Evolutionary conservation across 2,113 vertebrate genomes (phyloP).

Genomic region (Mugil cephalus): DNA sequence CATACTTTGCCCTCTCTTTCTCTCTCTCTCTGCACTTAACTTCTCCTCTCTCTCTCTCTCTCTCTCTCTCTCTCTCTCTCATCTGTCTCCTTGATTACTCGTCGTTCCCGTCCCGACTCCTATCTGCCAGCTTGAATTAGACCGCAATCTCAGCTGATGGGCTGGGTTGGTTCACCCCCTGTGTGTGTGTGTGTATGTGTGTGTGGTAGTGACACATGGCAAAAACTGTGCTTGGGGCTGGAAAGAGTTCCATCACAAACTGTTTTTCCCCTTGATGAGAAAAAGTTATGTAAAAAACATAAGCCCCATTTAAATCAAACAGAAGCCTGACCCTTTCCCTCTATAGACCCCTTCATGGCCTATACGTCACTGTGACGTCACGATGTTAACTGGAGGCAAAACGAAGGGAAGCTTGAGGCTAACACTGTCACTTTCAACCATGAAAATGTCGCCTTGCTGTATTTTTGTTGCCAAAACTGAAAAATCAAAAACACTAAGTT

Average conservation of each 20-base stretch:
- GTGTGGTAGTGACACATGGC: slow-evolving; percentile 21
- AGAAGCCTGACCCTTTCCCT: neutral
- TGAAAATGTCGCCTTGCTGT: too few relatives aligned
- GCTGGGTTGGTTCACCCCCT: slow-evolving; percentile 33
- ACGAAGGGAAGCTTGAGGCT: too few relatives aligned
- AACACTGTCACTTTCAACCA: too few relatives aligned
- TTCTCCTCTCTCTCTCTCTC: slow-evolving; percentile 20
- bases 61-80: slow-evolving; percentile 15
- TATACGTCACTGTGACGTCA: too few relatives aligned
- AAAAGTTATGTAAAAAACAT: slow-evolving; percentile 20
- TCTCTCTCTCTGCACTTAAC: slow-evolving; percentile 21
- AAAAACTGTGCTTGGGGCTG: slow-evolving; percentile 36
- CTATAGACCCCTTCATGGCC: too few relatives aligned
- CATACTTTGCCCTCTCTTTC: slow-evolving; percentile 18
- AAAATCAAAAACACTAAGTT: too few relatives aligned
- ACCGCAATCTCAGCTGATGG: slow-evolving; percentile 47
- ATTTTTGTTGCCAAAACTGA: too few relatives aligned
- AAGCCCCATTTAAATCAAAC: slow-evolving; percentile 9
- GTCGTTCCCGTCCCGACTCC: slow-evolving; percentile 57
- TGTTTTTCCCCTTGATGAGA: slow-evolving; percentile 28
- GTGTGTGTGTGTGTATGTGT: slow-evolving; percentile 24
- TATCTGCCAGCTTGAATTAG: slow-evolving; percentile 71
- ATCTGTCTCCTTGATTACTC: slow-evolving; percentile 66
- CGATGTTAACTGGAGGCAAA: too few relatives aligned
- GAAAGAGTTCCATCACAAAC: slow-evolving; percentile 33